A percentile compares a stretch with the other conserved stretches of the same genome.
Conservation (phyloP, 2,797 vertebrate genomes). For the Clamator glandarius region DNA sequence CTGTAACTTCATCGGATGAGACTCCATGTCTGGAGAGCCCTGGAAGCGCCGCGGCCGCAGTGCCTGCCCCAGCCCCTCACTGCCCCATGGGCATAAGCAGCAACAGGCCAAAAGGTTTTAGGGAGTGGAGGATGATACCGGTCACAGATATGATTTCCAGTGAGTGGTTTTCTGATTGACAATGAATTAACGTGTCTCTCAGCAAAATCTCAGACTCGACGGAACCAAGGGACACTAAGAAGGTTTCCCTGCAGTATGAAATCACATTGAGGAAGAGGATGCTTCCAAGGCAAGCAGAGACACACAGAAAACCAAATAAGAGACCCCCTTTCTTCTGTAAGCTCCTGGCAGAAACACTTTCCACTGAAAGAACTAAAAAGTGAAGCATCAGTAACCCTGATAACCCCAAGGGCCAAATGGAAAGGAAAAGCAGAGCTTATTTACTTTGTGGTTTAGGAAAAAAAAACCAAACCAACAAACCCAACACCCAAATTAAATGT, state of each 20-base stretch:
- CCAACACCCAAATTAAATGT: background rate
- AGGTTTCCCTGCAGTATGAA: background rate
- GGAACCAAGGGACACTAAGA: background rate
- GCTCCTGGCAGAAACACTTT: background rate
- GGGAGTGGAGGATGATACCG: background rate
- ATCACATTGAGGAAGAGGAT: background rate
- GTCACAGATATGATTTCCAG: background rate
- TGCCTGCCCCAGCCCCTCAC: background rate
- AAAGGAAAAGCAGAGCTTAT: background rate
- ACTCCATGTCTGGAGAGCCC: no score
- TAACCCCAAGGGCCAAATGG: background rate
- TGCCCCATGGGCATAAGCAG: background rate
- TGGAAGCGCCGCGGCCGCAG: accelerated
- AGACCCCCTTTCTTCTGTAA: background rate
- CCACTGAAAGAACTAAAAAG: background rate
- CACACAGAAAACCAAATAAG: background rate
- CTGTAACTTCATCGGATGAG: background rate
- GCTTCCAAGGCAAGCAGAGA: background rate
- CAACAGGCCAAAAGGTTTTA: background rate
- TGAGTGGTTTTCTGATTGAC: background rate
- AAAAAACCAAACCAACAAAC: no score
- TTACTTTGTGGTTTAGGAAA: background rate
- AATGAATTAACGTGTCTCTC: background rate
- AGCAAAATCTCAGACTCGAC: background rate
- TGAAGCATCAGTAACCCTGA: background rate